These are phyloP conservation scores for Pygoscelis antarcticus DNA, from an alignment of 2,113 vertebrate genomes.

Conservation along the genomic window DNA sequence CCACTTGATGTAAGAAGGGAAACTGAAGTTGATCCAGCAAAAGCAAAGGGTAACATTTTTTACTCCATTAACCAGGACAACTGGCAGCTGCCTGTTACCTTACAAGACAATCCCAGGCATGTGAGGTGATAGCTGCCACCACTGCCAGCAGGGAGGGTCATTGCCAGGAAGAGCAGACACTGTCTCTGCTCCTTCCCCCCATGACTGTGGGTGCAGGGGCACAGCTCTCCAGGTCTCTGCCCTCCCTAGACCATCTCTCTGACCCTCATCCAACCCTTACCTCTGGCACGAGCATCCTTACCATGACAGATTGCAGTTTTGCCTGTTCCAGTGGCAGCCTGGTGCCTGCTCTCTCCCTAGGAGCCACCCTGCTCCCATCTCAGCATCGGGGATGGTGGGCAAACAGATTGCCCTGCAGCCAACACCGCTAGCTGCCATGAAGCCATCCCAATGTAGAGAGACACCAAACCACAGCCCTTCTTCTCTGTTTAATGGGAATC, in stretches of 20 bases:
- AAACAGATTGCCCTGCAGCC: background rate
- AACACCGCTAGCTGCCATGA: accelerated
- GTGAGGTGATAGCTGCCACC: background rate
- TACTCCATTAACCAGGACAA: accelerated
- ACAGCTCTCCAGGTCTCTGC: background rate
- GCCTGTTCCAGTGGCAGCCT: background rate
- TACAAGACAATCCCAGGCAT: background rate
- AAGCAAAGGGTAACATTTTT: accelerated
- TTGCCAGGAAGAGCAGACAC: background rate
- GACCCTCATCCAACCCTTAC: background rate
- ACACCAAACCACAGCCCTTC: background rate
- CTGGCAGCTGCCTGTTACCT: background rate
- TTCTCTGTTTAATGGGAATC: background rate
- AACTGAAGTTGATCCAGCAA: background rate
- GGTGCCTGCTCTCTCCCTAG: background rate
- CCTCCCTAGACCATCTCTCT: background rate
- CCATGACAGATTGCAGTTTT: accelerated
- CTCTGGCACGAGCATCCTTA: background rate
- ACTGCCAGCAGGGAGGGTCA: background rate
- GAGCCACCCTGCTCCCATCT: background rate
- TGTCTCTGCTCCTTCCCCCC: background rate
- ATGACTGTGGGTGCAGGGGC: background rate
- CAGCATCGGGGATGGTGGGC: accelerated
- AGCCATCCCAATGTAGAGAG: background rate
- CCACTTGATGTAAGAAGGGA: background rate